Percentiles rank a stretch among this genome's conserved stretches.
phyloP scores from a whole-genome alignment of 1,140 invertebrate species.

The Zophobas morio region DNA sequence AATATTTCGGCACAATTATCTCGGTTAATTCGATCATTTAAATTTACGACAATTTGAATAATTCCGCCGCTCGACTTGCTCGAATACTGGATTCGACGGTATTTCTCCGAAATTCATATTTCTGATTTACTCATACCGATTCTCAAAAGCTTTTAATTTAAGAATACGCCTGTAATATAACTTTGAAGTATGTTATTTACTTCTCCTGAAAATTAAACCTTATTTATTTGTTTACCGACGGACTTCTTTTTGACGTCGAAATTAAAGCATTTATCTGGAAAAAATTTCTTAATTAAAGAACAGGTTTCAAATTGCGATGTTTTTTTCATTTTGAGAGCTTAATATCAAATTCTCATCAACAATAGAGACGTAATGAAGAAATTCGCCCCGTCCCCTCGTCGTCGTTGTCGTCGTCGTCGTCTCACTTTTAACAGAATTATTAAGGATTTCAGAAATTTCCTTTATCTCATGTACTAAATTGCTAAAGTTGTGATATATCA shows the following conservation, averaged over 20 bases:
- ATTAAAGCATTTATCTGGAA: background rate
- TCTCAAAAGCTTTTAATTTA: constrained; percentile 18
- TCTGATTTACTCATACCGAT: constrained; percentile 16
- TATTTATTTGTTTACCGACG: constrained; percentile 10
- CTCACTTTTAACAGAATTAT: constrained; percentile 3
- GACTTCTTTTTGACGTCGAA: background rate
- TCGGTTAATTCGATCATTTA: constrained; percentile 29
- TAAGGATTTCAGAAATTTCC: constrained; percentile 1
- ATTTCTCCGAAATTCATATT: constrained; percentile 25
- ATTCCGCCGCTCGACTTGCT: constrained; percentile 11
- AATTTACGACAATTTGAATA: constrained; percentile 39
- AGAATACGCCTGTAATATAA: constrained; percentile 3
- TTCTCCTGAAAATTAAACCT: background rate
- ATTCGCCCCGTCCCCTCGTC: background rate
- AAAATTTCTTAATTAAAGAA: constrained; percentile 13
- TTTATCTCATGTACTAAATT: background rate
- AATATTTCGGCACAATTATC: constrained; percentile 32
- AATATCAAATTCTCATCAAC: constrained; percentile 2
- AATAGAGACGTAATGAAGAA: constrained; percentile 9
- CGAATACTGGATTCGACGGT: constrained; percentile 25
- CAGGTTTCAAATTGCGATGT: background rate
- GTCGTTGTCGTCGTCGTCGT: background rate
- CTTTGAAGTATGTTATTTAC: background rate
- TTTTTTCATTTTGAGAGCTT: background rate
- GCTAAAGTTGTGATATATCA: background rate